These are phyloP conservation scores for Thera britannica DNA, from an alignment of 2,888 invertebrate genomes.

Conservation along the genomic window DNA sequence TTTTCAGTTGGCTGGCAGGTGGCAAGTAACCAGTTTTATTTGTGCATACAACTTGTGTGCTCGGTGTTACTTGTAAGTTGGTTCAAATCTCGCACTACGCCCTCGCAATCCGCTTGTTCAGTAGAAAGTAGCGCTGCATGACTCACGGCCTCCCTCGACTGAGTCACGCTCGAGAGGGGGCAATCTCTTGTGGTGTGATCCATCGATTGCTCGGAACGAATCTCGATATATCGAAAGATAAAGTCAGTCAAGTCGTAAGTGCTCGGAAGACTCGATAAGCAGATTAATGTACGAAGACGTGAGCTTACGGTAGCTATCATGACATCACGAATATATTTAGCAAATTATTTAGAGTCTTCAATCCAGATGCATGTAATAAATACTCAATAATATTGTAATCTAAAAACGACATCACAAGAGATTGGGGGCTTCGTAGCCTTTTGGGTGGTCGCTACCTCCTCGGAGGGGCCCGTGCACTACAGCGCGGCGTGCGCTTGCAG, in stretches of 20 bases:
- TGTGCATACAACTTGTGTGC: background rate
- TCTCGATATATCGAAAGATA: background rate
- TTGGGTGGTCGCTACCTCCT: background rate
- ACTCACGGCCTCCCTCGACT: conserved; percentile 25
- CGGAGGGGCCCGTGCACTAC: background rate
- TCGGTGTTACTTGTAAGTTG: background rate
- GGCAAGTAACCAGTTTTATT: background rate
- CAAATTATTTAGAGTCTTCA: too few species aligned
- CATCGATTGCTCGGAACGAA: conserved; percentile 18
- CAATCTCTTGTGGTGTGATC: conserved; percentile 29
- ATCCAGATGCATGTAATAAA: too few species aligned
- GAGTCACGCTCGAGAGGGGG: conserved; percentile 14
- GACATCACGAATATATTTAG: too few species aligned
- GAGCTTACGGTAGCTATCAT: too few species aligned
- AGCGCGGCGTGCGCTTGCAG: conserved; percentile 67
- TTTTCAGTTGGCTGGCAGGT: background rate
- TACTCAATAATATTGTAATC: too few species aligned
- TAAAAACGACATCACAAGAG: conserved; percentile 29
- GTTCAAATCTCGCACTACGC: background rate
- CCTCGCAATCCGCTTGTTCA: conserved; percentile 14
- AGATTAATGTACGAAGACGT: too few species aligned
- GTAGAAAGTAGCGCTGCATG: conserved; percentile 35
- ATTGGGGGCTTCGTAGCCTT: conserved; percentile 27
- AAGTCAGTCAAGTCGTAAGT: background rate
- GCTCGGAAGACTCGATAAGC: background rate